Conservation (phyloP, 2,797 vertebrate species). For the Leptoclinus maculatus region DNA sequence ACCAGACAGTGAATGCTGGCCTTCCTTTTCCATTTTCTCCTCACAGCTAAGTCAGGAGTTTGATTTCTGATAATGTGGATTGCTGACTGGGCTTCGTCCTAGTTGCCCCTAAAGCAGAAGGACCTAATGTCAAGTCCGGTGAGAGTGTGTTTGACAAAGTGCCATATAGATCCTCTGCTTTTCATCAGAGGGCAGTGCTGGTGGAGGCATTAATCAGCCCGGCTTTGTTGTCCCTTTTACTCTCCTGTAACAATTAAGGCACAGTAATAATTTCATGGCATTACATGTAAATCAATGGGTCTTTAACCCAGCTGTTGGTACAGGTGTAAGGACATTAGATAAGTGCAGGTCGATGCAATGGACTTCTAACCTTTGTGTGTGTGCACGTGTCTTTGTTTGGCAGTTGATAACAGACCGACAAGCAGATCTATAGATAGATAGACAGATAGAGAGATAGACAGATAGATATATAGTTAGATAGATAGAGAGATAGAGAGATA, state of each 20-base stretch:
- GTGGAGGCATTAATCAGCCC: conserved; percentile 89
- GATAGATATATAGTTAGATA: no score
- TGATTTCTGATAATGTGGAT: conserved; percentile 96
- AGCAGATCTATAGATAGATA: not conserved
- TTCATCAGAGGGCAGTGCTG: conserved; percentile 87
- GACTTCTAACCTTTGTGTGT: conserved; percentile 63
- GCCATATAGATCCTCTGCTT: conserved; percentile 90
- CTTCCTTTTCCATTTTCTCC: conserved; percentile 78
- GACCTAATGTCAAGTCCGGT: conserved; percentile 83
- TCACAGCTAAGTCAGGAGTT: conserved; percentile 86
- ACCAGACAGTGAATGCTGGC: conserved; percentile 90
- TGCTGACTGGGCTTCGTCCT: conserved; percentile 94
- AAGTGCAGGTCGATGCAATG: conserved; percentile 64
- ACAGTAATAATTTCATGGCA: conserved; percentile 92
- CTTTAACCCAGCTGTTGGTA: conserved; percentile 85
- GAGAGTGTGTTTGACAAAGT: conserved; percentile 93
- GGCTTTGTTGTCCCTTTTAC: conserved; percentile 80
- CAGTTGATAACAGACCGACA: not conserved
- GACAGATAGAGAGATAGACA: not conserved
- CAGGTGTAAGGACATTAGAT: conserved; percentile 79
- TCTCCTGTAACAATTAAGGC: conserved; percentile 91
- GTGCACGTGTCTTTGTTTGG: not conserved
- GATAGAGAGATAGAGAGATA: not conserved
- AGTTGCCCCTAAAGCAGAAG: conserved; percentile 83
- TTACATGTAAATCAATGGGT: conserved; percentile 93